Conservation (phyloP, 2,797 vertebrate genomes). For the Mormyrus hasselquistii region DNA sequence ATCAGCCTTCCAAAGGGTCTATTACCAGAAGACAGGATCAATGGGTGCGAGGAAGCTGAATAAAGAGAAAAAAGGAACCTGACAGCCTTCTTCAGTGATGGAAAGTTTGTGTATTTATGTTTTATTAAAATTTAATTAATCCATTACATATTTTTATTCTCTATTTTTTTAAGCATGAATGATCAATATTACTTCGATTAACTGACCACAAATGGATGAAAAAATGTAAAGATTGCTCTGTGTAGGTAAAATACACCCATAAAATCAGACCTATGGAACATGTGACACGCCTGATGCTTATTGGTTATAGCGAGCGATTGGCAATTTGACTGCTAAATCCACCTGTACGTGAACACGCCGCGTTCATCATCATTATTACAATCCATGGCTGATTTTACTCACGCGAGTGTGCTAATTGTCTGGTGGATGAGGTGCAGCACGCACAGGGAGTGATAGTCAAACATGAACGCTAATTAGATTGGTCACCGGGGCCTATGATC, state of each 20-base stretch:
- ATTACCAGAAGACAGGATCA: neutral
- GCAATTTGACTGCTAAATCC: neutral
- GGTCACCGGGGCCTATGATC: neutral
- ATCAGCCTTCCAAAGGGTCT: neutral
- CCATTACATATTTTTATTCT: neutral
- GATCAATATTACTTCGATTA: neutral
- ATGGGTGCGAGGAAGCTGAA: neutral
- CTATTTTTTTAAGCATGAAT: neutral
- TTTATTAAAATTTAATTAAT: neutral
- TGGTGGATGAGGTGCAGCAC: neutral
- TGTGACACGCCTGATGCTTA: neutral
- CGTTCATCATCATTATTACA: neutral
- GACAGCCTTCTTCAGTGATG: neutral
- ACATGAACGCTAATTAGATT: conserved; percentile 11
- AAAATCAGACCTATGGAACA: neutral
- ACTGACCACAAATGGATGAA: neutral
- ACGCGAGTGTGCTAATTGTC: neutral
- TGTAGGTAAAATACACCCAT: neutral
- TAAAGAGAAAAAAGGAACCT: neutral
- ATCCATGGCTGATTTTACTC: neutral
- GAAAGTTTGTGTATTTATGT: neutral
- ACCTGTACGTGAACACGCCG: neutral
- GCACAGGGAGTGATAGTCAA: neutral
- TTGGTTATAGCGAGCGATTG: neutral
- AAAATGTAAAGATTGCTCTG: neutral